Evolutionary conservation across 2,888 invertebrate genomes (phyloP), one percentile per base, ranked within the genome.

Genomic region (Griposia aprilina): DNA sequence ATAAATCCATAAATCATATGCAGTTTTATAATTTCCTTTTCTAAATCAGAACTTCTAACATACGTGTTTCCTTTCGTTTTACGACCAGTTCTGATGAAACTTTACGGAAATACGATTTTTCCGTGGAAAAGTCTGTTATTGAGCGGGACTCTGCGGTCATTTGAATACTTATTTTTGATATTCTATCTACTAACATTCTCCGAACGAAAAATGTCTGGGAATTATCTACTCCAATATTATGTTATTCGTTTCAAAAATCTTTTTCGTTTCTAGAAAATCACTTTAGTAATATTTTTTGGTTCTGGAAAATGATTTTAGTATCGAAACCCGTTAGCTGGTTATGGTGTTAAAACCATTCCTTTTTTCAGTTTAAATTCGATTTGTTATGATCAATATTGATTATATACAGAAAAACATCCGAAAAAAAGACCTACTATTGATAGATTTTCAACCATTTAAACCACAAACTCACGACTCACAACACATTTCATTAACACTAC

Each of bases 1-100:
- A n/a, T n/a, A n/a, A n/a, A n/a, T 41, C 15, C 8, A 30, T 67
- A 57, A 63, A 50, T 75, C 13, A 2, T n/a, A 50, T 60, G 52
- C 50, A 81, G 26, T 45, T 84, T 52, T 71, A 74, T 71, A 60
- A 74, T 81, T 81, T 83, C 77, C 70, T 77, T 72, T 83, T 65
- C 63, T 59, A 63, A 67, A 67, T 60, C 30, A 50, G 15, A 81
- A 67, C 0, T 73, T 83, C 30, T 15, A 48, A 11, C 17, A 57
- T 60, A 8, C 26, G 15, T 50, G 20, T 30, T 59, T 65, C 13
- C 66, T 45, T 68, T 63, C 13, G 10, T 74, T 85, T 83, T 71
- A 83, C 67, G 78, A 78, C 13, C 63, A 26, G 50, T 71, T 81
- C 52, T 57, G 67, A 45, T 60, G 41, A 73, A 70, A 77, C 13